Evolutionary conservation across 2,113 vertebrate species (phyloP), one percentile per base, ranked within the genome.

Genomic region (Azemiops feae): DNA sequence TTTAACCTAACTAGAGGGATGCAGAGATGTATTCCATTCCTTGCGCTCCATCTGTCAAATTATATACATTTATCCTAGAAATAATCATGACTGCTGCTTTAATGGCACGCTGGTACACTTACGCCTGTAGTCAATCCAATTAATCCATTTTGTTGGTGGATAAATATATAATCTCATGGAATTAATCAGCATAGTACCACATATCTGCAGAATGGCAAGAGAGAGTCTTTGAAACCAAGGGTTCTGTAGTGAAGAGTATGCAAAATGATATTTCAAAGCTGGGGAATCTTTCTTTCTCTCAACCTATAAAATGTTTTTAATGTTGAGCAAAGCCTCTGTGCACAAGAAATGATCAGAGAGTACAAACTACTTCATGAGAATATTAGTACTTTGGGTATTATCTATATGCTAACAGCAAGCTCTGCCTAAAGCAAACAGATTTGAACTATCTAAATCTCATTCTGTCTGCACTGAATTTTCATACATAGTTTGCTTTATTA

Each of bases 281-380:
- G 85, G 93, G 54, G 88, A 94, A 93, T 97, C 95, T 96, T 94
- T 97, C 94, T 96, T 94, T 94, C 95, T 96, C 93, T 94, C 94
- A 93, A 97, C 96, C 93, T 93, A 94, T 87, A 95, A 94, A 95
- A 50, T 96, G 95, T 91, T 96, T 97, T 96, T 97, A 95, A 96
- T 97, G 95, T 96, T 94, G 96, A 96, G 95, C 95, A 94, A 97
- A 96, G 97, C 94, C 96, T 95, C 91, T 92, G 96, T 96, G 97
- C 95, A 94, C 97, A 98, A 97, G 93, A 94, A 95, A 95, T 94
- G 95, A 97, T 96, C 96, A 97, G 94, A 97, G 94, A 96, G 55
- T 58, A 93, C 89, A 96, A 96, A 89, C n/a, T 92, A 87, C 47
- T 97, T 97, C 97, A 97, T 95, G 95, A 97, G 92, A 94, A 86